Evolutionary conservation across 2,113 vertebrate species (phyloP).

Genomic region (Ictalurus furcatus): DNA sequence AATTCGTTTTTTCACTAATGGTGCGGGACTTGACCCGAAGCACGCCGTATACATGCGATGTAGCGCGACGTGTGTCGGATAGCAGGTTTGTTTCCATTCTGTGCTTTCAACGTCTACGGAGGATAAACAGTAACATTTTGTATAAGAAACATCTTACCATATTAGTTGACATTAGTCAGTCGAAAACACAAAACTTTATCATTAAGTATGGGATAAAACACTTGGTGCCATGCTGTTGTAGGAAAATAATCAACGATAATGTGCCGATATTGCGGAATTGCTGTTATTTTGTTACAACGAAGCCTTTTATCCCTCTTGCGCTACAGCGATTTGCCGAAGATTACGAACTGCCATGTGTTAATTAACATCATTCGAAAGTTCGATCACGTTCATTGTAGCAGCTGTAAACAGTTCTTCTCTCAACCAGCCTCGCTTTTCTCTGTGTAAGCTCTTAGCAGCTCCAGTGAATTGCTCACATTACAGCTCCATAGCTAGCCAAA

Average conservation of each 20-base stretch:
- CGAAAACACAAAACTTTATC: not conserved
- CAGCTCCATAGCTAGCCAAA: not conserved
- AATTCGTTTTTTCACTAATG: not conserved
- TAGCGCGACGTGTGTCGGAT: not conserved
- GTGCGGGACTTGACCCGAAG: not conserved
- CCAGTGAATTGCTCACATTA: not conserved
- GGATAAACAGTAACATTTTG: not conserved
- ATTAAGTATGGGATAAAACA: not conserved
- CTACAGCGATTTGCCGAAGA: not conserved
- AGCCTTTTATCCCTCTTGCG: not conserved
- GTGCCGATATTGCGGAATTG: not conserved
- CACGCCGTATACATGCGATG: not conserved
- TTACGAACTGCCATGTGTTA: too few relatives aligned
- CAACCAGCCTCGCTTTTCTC: not conserved
- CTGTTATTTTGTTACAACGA: not conserved
- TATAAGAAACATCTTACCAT: not conserved
- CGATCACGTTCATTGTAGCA: too few relatives aligned
- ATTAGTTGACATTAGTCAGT: not conserved
- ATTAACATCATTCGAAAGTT: too few relatives aligned
- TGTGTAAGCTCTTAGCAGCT: not conserved
- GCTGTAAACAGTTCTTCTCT: not conserved
- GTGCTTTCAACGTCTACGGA: not conserved
- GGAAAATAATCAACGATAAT: not conserved
- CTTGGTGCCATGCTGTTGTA: not conserved
- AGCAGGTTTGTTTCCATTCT: not conserved